phyloP scores from a whole-genome alignment of 2,888 invertebrate genomes.

The Blera fallax region DNA sequence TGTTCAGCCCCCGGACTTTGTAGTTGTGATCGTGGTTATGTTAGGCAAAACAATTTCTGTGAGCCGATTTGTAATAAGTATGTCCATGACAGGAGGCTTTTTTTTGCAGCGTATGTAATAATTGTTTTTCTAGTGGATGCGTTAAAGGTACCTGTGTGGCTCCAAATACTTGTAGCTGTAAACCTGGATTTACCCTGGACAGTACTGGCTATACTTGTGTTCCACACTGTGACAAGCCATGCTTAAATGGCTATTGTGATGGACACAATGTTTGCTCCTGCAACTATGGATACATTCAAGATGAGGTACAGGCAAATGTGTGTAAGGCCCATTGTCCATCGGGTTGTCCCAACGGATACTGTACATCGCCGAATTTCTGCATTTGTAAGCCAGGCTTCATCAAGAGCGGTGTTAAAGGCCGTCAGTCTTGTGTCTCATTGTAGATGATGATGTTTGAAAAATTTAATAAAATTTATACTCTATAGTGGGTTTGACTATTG shows the following conservation, averaged over 20 bases:
- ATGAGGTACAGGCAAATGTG: constrained; percentile 80
- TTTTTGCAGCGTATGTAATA: background rate
- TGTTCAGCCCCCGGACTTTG: constrained; percentile 85
- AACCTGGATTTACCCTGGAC: constrained; percentile 77
- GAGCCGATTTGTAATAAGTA: constrained; percentile 79
- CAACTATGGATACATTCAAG: constrained; percentile 83
- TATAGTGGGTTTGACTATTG: background rate
- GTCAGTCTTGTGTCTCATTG: constrained; percentile 84
- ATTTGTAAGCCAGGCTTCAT: constrained; percentile 87
- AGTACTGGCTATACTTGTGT: constrained; percentile 81
- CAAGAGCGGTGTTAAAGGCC: constrained; percentile 81
- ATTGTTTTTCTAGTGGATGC: constrained; percentile 76
- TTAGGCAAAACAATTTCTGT: constrained; percentile 80
- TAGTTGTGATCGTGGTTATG: constrained; percentile 83
- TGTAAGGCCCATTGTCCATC: constrained; percentile 86
- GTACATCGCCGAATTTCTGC: constrained; percentile 88
- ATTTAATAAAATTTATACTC: background rate
- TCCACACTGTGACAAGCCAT: constrained; percentile 85
- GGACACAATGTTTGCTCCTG: constrained; percentile 85
- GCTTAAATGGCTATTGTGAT: constrained; percentile 87
- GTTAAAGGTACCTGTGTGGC: constrained; percentile 80
- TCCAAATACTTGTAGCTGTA: constrained; percentile 80
- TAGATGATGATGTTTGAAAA: background rate
- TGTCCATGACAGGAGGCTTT: constrained; percentile 19
- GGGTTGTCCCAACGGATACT: constrained; percentile 89